Conservation (phyloP, 2,888 invertebrate species). For the Amitus sp. region DNA sequence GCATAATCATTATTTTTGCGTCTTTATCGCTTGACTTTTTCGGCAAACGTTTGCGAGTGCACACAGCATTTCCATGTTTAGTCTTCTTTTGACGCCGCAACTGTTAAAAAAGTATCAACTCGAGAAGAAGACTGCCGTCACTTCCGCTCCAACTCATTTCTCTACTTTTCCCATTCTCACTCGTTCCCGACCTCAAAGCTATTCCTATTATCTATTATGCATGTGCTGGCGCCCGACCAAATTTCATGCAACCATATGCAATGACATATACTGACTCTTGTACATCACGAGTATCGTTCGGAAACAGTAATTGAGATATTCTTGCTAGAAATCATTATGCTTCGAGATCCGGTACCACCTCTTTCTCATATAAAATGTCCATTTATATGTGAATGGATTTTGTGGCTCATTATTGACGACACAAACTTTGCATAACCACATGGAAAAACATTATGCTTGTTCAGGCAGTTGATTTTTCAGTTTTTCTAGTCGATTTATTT, state of each 20-base stretch:
- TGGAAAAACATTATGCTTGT: no score
- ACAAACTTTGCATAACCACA: no score
- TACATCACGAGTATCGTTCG: no score
- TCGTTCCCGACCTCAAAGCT: constrained; percentile 56
- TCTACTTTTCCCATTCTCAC: constrained; percentile 22
- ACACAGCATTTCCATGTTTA: not conserved
- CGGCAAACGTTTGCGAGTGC: not conserved
- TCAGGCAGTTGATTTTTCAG: no score
- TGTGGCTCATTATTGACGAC: no score
- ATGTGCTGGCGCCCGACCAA: constrained; percentile 59
- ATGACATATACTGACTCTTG: constrained; percentile 30
- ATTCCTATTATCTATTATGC: constrained; percentile 54
- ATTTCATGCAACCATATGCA: constrained; percentile 46
- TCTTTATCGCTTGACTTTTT: not conserved
- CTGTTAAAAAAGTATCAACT: constrained; percentile 27
- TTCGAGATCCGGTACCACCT: no score
- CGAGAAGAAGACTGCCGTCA: constrained; percentile 30
- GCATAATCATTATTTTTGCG: not conserved
- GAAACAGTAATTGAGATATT: no score
- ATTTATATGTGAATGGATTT: no score
- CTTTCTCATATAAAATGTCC: no score
- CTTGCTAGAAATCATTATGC: no score
- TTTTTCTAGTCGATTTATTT: no score
- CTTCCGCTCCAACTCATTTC: constrained; percentile 34
- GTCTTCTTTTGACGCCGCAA: constrained; percentile 24